phyloP scores from a whole-genome alignment of 2,113 vertebrate genomes.

The Nipponia nippon region DNA sequence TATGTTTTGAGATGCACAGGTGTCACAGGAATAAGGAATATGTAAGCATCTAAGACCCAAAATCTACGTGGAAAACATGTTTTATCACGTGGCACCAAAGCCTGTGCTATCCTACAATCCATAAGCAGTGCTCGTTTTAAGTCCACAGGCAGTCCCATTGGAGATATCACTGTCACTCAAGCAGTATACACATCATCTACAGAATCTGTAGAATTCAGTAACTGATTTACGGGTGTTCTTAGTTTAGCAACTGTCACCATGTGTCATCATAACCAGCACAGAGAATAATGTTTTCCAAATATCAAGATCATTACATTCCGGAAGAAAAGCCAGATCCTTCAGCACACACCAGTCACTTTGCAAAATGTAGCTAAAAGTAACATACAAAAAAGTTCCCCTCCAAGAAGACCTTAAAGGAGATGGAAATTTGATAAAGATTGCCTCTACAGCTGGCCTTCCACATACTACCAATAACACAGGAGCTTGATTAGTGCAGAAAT shows the following conservation, averaged over 20 bases:
- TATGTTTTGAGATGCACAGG: background rate
- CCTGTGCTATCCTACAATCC: background rate
- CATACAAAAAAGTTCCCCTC: background rate
- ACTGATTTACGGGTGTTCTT: background rate
- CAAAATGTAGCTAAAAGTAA: background rate
- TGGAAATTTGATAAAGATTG: background rate
- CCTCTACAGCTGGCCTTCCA: background rate
- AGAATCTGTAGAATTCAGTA: background rate
- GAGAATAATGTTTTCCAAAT: background rate
- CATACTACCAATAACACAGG: background rate
- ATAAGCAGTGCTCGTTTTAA: background rate
- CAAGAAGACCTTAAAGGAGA: background rate
- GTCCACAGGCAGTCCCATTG: fast-evolving
- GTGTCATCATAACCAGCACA: background rate
- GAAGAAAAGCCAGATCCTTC: background rate
- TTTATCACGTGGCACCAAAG: fast-evolving
- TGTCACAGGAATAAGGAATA: background rate
- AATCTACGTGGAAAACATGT: background rate
- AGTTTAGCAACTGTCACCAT: background rate
- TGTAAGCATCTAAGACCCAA: background rate
- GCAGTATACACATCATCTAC: background rate
- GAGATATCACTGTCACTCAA: background rate
- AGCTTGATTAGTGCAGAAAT: background rate
- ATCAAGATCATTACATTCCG: background rate
- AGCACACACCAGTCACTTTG: background rate